A percentile compares a stretch with the other conserved stretches of the same genome.
Evolutionary conservation across 2,113 vertebrate species (phyloP).

Genomic region (Triplophysa tibetana): DNA sequence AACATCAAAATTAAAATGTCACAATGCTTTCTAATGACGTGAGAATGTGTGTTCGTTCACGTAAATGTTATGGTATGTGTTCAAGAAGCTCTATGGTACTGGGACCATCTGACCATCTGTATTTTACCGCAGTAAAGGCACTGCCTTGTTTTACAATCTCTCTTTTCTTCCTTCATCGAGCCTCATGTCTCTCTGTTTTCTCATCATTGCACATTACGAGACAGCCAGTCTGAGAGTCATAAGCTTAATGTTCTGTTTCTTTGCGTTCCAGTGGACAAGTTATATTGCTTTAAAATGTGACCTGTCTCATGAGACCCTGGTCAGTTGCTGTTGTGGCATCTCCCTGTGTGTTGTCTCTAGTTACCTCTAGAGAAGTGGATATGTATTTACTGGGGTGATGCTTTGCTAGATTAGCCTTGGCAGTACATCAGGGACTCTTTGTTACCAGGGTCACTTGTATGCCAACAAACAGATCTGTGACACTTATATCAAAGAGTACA

Average conservation of each 20-base stretch:
- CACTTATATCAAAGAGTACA: constrained; percentile 2
- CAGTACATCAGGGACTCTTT: constrained; percentile 17
- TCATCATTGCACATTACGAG: background rate
- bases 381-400: constrained; percentile 14
- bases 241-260: background rate
- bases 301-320: constrained; percentile 41
- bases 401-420: constrained; percentile 31
- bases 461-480: constrained; percentile 43
- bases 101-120: no score
- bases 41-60: no score
- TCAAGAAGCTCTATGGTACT: no score
- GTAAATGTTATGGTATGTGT: no score
- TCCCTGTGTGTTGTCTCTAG: constrained; percentile 26
- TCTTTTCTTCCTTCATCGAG: background rate
- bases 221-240: constrained; percentile 1
- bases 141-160: background rate
- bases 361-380: background rate
- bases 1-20: no score
- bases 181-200: background rate
- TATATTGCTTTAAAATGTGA: constrained; percentile 51
- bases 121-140: background rate
- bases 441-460: constrained; percentile 48
- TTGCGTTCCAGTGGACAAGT: constrained; percentile 7
- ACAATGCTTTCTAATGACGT: no score
- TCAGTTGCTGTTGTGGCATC: constrained; percentile 23